phyloP scores from a whole-genome alignment of 2,888 invertebrate species.

The Chesias legatella region DNA sequence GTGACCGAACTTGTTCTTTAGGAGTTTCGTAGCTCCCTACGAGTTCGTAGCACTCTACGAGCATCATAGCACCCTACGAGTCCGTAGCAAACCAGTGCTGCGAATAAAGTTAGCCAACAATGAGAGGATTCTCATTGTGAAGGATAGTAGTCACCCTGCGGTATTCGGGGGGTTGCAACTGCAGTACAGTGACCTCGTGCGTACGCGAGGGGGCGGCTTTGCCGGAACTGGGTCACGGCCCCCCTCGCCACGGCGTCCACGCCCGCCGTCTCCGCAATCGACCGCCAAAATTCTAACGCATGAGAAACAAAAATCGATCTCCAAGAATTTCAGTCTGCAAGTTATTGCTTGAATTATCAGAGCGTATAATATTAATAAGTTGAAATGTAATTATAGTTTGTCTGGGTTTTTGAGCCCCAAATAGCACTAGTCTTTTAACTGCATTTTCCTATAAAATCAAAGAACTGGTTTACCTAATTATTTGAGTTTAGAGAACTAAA shows the following conservation, averaged over 20 bases:
- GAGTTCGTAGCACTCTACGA: constrained; percentile 2
- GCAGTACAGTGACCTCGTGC: constrained; percentile 79
- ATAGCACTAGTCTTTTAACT: too few species aligned
- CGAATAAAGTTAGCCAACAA: constrained; percentile 23
- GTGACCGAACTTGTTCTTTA: constrained; percentile 7
- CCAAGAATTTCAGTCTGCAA: constrained; percentile 17
- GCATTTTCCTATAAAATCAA: too few species aligned
- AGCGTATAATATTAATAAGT: too few species aligned
- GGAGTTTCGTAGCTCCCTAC: constrained; percentile 5
- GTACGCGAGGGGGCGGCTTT: constrained; percentile 58
- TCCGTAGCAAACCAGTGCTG: background rate
- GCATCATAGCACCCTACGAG: constrained; percentile 1
- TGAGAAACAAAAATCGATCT: constrained; percentile 25
- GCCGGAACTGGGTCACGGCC: constrained; percentile 60
- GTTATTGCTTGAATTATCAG: constrained; percentile 5
- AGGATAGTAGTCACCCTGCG: constrained; percentile 66
- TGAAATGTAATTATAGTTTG: too few species aligned
- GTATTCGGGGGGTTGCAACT: constrained; percentile 69
- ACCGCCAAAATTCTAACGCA: constrained; percentile 64
- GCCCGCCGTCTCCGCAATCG: constrained; percentile 57
- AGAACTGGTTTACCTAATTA: too few species aligned
- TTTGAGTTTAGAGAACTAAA: too few species aligned
- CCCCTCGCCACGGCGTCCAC: constrained; percentile 40
- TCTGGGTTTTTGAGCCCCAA: too few species aligned
- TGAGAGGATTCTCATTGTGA: constrained; percentile 24